Evolutionary conservation across 2,888 invertebrate species (phyloP), one percentile per base, ranked within the genome.

Genomic region (Tiliacea citrago): DNA sequence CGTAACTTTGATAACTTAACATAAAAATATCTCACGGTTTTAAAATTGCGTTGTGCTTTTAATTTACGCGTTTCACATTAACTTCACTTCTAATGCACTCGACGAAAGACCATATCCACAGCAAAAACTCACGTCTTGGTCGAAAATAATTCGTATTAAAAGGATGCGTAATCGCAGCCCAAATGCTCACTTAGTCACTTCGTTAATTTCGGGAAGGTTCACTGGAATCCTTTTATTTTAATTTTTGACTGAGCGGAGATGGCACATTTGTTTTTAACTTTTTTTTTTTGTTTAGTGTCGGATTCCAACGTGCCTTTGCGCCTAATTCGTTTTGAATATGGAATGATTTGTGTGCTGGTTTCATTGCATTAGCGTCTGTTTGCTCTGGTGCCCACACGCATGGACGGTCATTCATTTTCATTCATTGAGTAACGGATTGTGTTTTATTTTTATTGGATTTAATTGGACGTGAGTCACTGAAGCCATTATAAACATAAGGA

Each of bases 111-210:
- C 76, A 83, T 84, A 81, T 90, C 86, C 84, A 83, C 86, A 68
- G 74, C 85, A 85, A 89, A 88, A 82, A 67, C 53, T 82, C 74
- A 68, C 69, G 74, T 68, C 81, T 79, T 75, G 79, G 68, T 88
- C 72, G 79, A 87, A 91, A 88, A 89, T 90, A 90, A 86, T 82
- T 86, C 82, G 81, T 79, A 78, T 80, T 89, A 90, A 91, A 91
- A 89, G 79, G 86, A 91, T 92, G 92, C 89, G 90, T 90, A 88
- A 89, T 87, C 88, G 84, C 87, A 72, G 87, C 84, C 84, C 84
- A 88, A 91, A 90, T 78, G 86, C 81, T 86, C 89, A 89, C 87
- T 94, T 92, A 94, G 92, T 94, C 94, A 94, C 90, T 89, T 86
- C 84, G 90, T 92, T 93, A 92, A 93, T 91, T 93, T 91, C 83